Percentiles rank a stretch among this genome's conserved stretches.
phyloP scores from a whole-genome alignment of 2,113 vertebrate species.

The Paraplagusia blochii region DNA sequence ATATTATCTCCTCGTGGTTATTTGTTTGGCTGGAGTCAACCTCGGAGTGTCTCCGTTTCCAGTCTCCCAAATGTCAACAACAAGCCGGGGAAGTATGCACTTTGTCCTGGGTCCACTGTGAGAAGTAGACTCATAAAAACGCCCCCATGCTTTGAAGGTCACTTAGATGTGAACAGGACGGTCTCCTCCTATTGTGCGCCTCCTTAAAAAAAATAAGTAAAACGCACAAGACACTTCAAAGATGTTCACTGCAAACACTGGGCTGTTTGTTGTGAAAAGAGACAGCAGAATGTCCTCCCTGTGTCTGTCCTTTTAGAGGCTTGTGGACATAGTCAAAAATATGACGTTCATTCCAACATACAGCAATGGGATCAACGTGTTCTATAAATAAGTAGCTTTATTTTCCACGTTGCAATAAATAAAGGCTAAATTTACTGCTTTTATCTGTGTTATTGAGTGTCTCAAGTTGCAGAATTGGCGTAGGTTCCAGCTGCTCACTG shows the following conservation, averaged over 20 bases:
- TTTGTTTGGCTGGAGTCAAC: constrained; percentile 17
- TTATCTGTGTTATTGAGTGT: no score
- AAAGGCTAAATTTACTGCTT: no score
- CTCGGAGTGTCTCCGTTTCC: constrained; percentile 15
- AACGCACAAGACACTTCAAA: constrained; percentile 13
- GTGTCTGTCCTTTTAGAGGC: neutral
- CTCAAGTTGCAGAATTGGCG: neutral
- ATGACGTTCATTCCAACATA: no score
- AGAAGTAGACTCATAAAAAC: constrained; percentile 49
- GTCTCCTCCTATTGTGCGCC: constrained; percentile 25
- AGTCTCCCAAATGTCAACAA: constrained; percentile 43
- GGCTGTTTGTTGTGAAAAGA: constrained; percentile 41
- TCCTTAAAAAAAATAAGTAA: no score
- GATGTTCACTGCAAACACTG: constrained; percentile 47
- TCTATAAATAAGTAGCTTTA: no score
- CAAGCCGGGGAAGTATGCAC: constrained; percentile 33
- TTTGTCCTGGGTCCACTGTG: constrained; percentile 53
- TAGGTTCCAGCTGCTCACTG: neutral
- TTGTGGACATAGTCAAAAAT: no score
- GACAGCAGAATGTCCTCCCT: constrained; percentile 18
- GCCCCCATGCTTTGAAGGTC: constrained; percentile 55
- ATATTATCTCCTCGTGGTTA: constrained; percentile 32
- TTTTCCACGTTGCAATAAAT: no score
- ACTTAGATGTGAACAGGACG: constrained; percentile 37
- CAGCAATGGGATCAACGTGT: no score